Base-by-base conservation (phyloP, 2,113 vertebrate genomes). In the Pangasianodon gigas region DNA sequence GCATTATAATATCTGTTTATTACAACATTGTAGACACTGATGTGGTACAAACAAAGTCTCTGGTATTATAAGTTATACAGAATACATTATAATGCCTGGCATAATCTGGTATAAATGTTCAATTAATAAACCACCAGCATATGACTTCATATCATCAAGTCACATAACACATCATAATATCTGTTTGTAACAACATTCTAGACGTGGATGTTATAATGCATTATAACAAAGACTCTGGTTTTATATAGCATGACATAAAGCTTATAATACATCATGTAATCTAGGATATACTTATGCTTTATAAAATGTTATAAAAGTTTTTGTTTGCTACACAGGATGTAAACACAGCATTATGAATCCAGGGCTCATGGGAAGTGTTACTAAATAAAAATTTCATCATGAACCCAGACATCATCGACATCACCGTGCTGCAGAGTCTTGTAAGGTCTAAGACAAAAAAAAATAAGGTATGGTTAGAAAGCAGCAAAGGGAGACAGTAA, bases 361-460 rank as follows among this genome's bases (percentile, higher is more conserved):
- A 52, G 44, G 24, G 75, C 29, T 79, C 44, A 51, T 19, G 6
- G 29, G 2, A 80, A 52, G 26, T n/a, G 6, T n/a, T 3, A 51
- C 29, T 14, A 16, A 51, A 51, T 7, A 29, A 51, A 51, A 51
- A 80, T 7, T 2, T 62, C 37, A 86, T 37, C 75, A 62, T 29
- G 37, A 88, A 74, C 18, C 2, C 67, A 51, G 48, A 21, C 6
- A 52, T 69, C 58, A 86, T 71, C 81, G 88, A 85, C 37, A 67
- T 51, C 16, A 74, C 24, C 29, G 21, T 54, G 60, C 54, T 75
- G 48, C 67, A 58, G 51, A 58, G n/a, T 51, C 69, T 58, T 41
- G 58, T n/a, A 85, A 48, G 65, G 69, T 65, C 87, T 54, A 58
- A 87, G 85, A 84, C 62, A 85, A 88, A 71, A 81, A 88, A 60